These are phyloP conservation scores for Sturnus vulgaris DNA, from an alignment of 2,113 vertebrate species.

Conservation along the genomic window DNA sequence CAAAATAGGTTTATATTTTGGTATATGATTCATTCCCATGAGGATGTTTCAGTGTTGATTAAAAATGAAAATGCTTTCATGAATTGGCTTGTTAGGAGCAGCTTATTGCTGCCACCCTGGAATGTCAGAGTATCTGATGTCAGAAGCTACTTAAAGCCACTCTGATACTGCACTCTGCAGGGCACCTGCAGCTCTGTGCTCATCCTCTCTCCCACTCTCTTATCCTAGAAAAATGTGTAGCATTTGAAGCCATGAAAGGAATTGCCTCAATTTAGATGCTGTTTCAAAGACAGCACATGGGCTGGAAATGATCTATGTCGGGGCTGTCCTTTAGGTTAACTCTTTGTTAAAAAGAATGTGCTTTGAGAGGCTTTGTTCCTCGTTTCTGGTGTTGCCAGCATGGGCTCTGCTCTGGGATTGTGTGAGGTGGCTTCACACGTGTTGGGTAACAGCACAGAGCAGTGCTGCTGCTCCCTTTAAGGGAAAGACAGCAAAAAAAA, in stretches of 20 bases:
- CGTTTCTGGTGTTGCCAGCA: neutral
- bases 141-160: neutral
- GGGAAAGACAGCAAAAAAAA: neutral
- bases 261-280: constrained; percentile 40
- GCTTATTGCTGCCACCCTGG: neutral
- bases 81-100: neutral
- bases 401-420: neutral
- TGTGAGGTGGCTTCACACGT: neutral
- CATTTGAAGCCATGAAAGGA: constrained; percentile 20
- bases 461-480: neutral
- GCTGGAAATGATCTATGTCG: neutral
- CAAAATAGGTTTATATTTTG: neutral
- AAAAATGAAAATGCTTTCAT: neutral
- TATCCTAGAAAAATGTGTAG: constrained; percentile 5
- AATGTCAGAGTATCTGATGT: neutral
- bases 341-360: constrained; percentile 1
- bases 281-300: constrained; percentile 3
- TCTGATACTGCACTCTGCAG: neutral
- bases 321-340: constrained; percentile 6
- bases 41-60: neutral
- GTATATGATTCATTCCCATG: neutral
- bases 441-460: neutral
- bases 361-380: constrained; percentile 10
- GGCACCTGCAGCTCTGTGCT: constrained; percentile 3
- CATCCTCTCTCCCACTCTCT: neutral